Evolutionary conservation across 1,140 invertebrate genomes (phyloP), one percentile per base, ranked within the genome.

Genomic region (Limonius californicus): DNA sequence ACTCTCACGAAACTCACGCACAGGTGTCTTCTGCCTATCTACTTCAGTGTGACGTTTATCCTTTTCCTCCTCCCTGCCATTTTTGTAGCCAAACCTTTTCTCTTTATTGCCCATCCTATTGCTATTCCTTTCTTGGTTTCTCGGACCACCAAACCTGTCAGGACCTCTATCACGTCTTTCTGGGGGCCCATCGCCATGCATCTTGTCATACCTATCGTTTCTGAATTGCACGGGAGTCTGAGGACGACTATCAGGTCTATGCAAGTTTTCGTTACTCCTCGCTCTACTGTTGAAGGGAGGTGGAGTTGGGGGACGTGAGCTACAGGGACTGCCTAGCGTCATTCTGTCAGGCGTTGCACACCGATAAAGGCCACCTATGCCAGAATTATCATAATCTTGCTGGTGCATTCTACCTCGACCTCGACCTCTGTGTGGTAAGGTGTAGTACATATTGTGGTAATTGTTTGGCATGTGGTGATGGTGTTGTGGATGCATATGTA

Each of bases 331-430:
- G 16, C 62, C 58, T 14, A 62, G 23, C 9, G 63, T 45, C 14
- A 68, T 54, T 62, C 64, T 75, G 67, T 84, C 81, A 30, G 82
- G 82, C 27, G 83, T 83, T 54, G 78, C 72, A 56, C 81, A 78
- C 65, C 81, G 77, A 75, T 62, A 73, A 56, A 62, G 63, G 9
- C 61, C 45, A 21, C 54, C 54, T 8, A 55, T 23, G 2, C 7
- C 7, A 7, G 56, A 57, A 7, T 62, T 59, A 2, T 59, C 66
- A 35, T 56, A 63, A 23, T 70, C 70, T 18, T 63, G 32, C n/a
- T n/a, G n/a, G 3, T 6, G 14, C 2, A n/a, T 4, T 23, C 21
- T 32, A n/a, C 19, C 65, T 65, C 82, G 76, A 16, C 82, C 81
- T 70, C 82, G 74, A 16, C 82, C 82, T 65, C 81, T 74, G 14